Base-by-base conservation (phyloP, 2,113 vertebrate genomes). In the Anas platyrhynchos region DNA sequence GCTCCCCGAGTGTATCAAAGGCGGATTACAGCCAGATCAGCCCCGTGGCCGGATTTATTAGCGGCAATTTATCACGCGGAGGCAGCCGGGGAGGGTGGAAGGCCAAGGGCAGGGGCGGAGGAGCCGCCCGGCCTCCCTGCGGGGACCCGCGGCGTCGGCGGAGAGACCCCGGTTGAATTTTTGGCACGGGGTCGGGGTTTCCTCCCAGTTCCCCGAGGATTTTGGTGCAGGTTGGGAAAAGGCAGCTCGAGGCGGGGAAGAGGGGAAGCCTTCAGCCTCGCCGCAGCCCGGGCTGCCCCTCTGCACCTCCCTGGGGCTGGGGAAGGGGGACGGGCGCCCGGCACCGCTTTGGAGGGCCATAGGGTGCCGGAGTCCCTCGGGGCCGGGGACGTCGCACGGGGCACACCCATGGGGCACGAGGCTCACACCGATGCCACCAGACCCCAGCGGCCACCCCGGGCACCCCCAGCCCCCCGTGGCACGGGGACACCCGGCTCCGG, bases 111-210 rank as follows among this genome's bases (percentile, higher is more conserved):
- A 52, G 65, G 36, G 16, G 25, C 2, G 2, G 34, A 23, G 54
- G 34, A 61, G 36, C 44, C 44, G 36, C 44, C 44, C 5, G 6
- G 55, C 23, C 14, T 6, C 61, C 43, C 27, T 27, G 52, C 2
- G 7, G 38, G 15, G n/a, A 63, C 46, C 36, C 2, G 3, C 11
- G 26, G 32, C 21, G 0, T 48, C 43, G 4, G n/a, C 59, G 6
- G 22, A 7, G 52, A 50, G 62, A 52, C 26, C 32, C 36, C 3
- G 32, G 44, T 22, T 41, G 29, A 18, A 18, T 41, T 67, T 86
- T 58, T 17, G 14, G 61, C 7, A 38, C 13, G 67, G 23, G 34
- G 27, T 82, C 11, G 3, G 48, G 4, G 38, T 46, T 48, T 38
- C 2, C n/a, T 48, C 27, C n/a, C 6, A 1, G 11, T 12, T n/a